A percentile compares a stretch with the other conserved stretches of the same genome.
Evolutionary conservation across 1,140 invertebrate genomes (phyloP).

Genomic region (Trachymyrmex septentrionalis): DNA sequence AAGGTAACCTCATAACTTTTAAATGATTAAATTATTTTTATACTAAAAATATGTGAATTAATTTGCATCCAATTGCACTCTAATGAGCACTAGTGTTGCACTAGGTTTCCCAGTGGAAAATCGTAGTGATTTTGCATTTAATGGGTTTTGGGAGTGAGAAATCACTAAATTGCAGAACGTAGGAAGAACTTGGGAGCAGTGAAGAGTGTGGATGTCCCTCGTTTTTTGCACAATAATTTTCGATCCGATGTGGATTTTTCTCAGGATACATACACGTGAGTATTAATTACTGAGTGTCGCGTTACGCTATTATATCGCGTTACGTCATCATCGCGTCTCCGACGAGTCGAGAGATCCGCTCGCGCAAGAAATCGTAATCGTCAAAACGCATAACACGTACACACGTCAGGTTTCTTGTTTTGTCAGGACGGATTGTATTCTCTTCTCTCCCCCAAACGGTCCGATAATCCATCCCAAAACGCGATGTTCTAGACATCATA

Average conservation of each 20-base stretch:
- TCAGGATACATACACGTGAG: constrained; percentile 62
- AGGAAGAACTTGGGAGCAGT: too few relatives aligned
- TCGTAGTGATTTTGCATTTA: constrained; percentile 27
- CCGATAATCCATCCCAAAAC: background rate
- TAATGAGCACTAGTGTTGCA: too few relatives aligned
- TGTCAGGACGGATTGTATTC: background rate
- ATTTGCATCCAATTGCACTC: too few relatives aligned
- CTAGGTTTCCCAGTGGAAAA: background rate
- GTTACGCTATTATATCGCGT: background rate
- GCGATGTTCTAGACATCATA: background rate
- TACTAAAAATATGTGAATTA: too few relatives aligned
- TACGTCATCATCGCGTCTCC: background rate
- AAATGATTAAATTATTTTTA: too few relatives aligned
- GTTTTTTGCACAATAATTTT: constrained; percentile 75
- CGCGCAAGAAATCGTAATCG: background rate
- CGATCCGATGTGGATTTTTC: constrained; percentile 67
- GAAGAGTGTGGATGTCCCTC: constrained; percentile 62
- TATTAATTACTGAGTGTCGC: background rate
- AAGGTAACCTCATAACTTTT: too few relatives aligned
- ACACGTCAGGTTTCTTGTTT: background rate
- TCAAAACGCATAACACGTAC: background rate
- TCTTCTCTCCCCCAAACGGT: background rate
- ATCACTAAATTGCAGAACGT: background rate
- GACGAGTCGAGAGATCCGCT: background rate
- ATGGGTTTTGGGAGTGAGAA: constrained; percentile 24